phyloP scores from a whole-genome alignment of 1,140 invertebrate genomes.

The Megalopta genalis region DNA sequence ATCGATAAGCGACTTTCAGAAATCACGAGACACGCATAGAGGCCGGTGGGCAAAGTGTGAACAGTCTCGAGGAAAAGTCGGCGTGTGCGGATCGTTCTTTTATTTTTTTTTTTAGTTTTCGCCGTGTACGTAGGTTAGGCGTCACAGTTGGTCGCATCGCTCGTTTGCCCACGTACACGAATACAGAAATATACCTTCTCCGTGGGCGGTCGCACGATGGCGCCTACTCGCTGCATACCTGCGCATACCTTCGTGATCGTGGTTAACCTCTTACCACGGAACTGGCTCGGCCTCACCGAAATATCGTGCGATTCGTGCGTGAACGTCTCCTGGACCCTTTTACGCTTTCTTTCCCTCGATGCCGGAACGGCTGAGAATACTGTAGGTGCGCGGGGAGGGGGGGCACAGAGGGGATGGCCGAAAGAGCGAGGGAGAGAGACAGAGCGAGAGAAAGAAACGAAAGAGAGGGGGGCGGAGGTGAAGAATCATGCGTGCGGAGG shows the following conservation, averaged over 20 bases:
- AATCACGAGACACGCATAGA: too few relatives aligned
- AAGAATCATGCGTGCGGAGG: background rate
- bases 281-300: slow-evolving; percentile 40
- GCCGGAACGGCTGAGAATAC: background rate
- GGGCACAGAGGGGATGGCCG: background rate
- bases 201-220: slow-evolving; percentile 64
- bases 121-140: slow-evolving; percentile 41
- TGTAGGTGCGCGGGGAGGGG: too few relatives aligned
- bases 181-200: slow-evolving; percentile 56
- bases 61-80: too few relatives aligned
- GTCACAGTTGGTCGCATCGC: slow-evolving; percentile 64
- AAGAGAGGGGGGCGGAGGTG: too few relatives aligned
- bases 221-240: slow-evolving; percentile 63
- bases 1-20: too few relatives aligned
- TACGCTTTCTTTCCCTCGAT: background rate
- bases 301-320: slow-evolving; percentile 30
- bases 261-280: slow-evolving; percentile 46
- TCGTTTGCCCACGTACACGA: slow-evolving; percentile 62
- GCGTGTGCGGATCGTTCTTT: too few relatives aligned
- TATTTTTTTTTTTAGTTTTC: too few relatives aligned
- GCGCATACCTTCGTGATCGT: slow-evolving; percentile 50
- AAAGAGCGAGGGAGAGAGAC: background rate
- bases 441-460: background rate
- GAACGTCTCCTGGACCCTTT: background rate
- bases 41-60: too few relatives aligned